phyloP scores from a whole-genome alignment of 1,140 invertebrate species.

The Calliphora vicina region DNA sequence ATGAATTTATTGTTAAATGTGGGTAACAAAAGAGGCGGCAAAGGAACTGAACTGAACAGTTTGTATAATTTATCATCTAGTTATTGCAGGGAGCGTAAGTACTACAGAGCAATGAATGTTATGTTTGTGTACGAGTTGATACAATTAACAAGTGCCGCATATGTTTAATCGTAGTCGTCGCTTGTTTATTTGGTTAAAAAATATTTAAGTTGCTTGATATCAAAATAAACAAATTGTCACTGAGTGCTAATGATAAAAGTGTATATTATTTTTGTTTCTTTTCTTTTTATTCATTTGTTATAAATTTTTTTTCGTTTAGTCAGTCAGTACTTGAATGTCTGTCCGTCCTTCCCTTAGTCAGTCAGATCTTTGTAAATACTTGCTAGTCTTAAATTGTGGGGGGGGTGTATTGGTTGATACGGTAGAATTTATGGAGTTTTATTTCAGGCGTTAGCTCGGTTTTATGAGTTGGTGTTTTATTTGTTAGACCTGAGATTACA shows the following conservation, averaged over 20 bases:
- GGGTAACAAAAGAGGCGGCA: neutral
- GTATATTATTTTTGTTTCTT: neutral
- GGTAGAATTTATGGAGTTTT: neutral
- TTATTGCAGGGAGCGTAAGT: no score
- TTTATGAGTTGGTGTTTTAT: neutral
- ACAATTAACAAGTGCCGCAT: slow-evolving; percentile 4
- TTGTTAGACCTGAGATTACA: neutral
- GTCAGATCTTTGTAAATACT: neutral
- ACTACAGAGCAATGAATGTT: no score
- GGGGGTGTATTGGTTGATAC: neutral
- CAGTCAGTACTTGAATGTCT: neutral
- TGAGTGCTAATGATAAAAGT: slow-evolving; percentile 29
- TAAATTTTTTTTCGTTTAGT: no score
- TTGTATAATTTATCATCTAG: no score
- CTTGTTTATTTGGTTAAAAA: slow-evolving; percentile 14
- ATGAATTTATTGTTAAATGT: neutral
- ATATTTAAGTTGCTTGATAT: slow-evolving; percentile 28
- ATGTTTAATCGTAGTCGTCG: neutral
- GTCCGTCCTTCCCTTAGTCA: neutral
- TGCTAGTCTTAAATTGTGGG: no score
- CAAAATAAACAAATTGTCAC: slow-evolving; percentile 34
- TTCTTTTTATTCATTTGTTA: no score
- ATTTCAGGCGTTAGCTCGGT: neutral
- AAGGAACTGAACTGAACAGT: neutral
- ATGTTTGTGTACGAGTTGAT: no score